Evolutionary conservation across 2,888 invertebrate species (phyloP).

Genomic region (Thecophora atra): DNA sequence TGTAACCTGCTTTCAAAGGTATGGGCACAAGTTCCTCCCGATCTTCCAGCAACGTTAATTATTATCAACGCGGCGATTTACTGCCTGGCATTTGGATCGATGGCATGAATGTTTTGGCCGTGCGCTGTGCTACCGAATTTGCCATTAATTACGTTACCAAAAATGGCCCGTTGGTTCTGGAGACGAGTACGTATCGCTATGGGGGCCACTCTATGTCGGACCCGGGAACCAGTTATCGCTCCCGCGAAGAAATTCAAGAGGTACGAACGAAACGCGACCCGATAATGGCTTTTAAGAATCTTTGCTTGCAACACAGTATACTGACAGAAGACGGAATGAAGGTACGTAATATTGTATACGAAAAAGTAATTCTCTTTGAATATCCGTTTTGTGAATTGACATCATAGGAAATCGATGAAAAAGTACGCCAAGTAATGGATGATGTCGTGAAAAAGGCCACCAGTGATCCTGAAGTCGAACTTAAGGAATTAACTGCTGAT

Average conservation of each 20-base stretch:
- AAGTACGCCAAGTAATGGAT: slow-evolving; percentile 82
- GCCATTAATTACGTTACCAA: slow-evolving; percentile 72
- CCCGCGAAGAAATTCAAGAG: slow-evolving; percentile 93
- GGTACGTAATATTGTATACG: too few species aligned
- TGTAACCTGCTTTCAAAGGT: slow-evolving; percentile 59
- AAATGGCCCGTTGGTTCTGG: slow-evolving; percentile 84
- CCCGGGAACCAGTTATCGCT: slow-evolving; percentile 94
- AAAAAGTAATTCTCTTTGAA: too few species aligned
- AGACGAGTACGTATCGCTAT: slow-evolving; percentile 94
- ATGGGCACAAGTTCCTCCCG: slow-evolving; percentile 80
- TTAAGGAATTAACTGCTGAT: slow-evolving; percentile 80
- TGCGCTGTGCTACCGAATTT: slow-evolving; percentile 83
- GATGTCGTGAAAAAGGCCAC: slow-evolving; percentile 78
- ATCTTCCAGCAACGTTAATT: slow-evolving; percentile 77
- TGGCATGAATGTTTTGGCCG: slow-evolving; percentile 82
- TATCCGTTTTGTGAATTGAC: background rate
- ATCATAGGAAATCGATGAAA: slow-evolving; percentile 78
- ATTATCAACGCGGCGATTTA: slow-evolving; percentile 82
- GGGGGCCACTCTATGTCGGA: slow-evolving; percentile 99
- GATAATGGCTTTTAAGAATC: slow-evolving; percentile 92
- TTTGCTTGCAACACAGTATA: slow-evolving; percentile 67
- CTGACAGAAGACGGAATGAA: slow-evolving; percentile 87
- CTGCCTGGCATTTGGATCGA: slow-evolving; percentile 86
- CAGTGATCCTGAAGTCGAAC: slow-evolving; percentile 76
- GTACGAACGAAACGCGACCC: slow-evolving; percentile 93